Percentiles rank a stretch among this genome's conserved stretches.
Evolutionary conservation across 2,113 vertebrate genomes (phyloP).

Genomic region (Natator depressus): DNA sequence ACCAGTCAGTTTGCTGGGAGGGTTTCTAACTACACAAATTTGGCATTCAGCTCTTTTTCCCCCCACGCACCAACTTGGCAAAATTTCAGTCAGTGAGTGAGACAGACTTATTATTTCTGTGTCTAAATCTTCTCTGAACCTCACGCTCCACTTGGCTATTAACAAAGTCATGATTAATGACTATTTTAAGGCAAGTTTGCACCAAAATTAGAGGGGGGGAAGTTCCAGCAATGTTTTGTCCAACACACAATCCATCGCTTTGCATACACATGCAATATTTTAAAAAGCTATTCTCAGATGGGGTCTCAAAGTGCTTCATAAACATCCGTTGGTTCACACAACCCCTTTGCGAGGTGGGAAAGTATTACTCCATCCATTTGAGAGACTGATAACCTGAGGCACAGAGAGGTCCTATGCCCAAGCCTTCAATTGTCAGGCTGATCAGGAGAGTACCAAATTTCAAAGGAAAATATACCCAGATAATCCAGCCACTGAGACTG

Average conservation of each 20-base stretch:
- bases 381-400: not conserved
- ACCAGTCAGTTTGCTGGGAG: not conserved
- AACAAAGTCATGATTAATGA: not conserved
- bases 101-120: not conserved
- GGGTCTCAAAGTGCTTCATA: not conserved
- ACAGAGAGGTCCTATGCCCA: not conserved
- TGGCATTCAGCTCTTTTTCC: not conserved
- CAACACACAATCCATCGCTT: not conserved
- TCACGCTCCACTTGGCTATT: not conserved
- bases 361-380: not conserved
- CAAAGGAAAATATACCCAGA: not conserved
- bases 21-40: not conserved
- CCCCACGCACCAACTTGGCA: not conserved
- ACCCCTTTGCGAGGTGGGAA: not conserved
- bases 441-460: not conserved
- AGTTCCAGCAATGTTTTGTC: not conserved
- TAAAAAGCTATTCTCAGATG: not conserved
- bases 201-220: not conserved
- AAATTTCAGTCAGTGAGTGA: not conserved
- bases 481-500: not conserved
- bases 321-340: not conserved
- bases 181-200: not conserved
- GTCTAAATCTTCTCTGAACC: not conserved
- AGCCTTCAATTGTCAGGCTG: not conserved
- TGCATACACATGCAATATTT: not conserved